These are phyloP conservation scores for Flexamia atlantica DNA, from an alignment of 2,888 invertebrate genomes.

Conservation along the genomic window DNA sequence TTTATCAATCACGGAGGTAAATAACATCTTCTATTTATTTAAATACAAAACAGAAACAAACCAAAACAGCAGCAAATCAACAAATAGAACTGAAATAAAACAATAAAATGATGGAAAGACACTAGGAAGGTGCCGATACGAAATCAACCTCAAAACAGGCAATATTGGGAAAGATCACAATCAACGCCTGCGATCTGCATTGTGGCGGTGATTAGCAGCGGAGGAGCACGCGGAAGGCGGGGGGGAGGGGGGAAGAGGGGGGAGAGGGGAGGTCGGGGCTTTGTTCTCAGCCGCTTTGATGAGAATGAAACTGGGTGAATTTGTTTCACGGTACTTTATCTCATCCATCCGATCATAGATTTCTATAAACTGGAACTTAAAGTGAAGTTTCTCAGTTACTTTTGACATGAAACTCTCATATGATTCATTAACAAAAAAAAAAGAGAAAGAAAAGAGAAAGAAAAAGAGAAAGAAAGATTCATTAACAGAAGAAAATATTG, in stretches of 20 bases:
- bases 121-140: neutral
- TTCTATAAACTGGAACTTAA: too few species aligned
- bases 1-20: too few species aligned
- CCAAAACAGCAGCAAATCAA: too few species aligned
- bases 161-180: neutral
- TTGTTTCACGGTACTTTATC: conserved; percentile 18
- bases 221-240: neutral
- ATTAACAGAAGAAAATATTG: too few species aligned
- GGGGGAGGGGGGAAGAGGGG: neutral
- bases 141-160: conserved; percentile 9
- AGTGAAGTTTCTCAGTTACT: too few species aligned
- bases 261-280: neutral
- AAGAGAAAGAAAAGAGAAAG: too few species aligned
- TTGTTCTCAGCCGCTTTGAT: conserved; percentile 1
- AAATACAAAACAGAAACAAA: too few species aligned
- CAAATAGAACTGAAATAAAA: neutral
- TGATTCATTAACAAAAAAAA: too few species aligned
- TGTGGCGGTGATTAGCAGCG: neutral
- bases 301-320: neutral
- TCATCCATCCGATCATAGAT: neutral
- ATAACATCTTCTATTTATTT: too few species aligned
- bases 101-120: neutral
- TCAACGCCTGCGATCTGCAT: conserved; percentile 25
- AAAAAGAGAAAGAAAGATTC: too few species aligned
- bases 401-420: too few species aligned